Evolutionary conservation across 2,797 vertebrate species (phyloP).

Genomic region (Coendou prehensilis): DNA sequence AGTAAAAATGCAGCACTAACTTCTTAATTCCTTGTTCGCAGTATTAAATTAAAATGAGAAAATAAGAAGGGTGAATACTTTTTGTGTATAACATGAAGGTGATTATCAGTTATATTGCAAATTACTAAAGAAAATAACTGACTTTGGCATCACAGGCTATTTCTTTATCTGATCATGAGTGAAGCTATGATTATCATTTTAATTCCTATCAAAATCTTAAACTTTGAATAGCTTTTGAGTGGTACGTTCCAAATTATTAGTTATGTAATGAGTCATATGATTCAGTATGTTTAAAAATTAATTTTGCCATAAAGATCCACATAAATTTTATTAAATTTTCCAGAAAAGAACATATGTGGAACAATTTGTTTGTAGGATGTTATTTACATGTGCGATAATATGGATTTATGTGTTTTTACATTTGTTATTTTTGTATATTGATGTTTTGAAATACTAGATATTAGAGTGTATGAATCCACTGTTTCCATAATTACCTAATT

Average conservation of each 20-base stretch:
- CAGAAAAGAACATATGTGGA: background rate
- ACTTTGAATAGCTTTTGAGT: constrained; percentile 2
- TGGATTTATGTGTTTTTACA: background rate
- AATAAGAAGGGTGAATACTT: background rate
- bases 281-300: background rate
- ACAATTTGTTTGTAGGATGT: background rate
- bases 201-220: constrained; percentile 7
- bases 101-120: background rate
- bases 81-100: background rate
- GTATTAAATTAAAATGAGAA: background rate
- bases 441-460: constrained; percentile 11
- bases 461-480: background rate
- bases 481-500: background rate
- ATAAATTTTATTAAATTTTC: background rate
- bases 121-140: background rate
- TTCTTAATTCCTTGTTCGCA: background rate
- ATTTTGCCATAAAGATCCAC: background rate
- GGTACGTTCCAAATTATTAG: background rate
- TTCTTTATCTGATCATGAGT: background rate
- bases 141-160: background rate
- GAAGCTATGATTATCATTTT: background rate
- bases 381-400: background rate
- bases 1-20: background rate
- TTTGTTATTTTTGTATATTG: background rate
- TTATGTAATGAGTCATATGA: background rate